Conservation (phyloP, 92 coral and sea anemone genomes). For the Heteractis magnifica region DNA sequence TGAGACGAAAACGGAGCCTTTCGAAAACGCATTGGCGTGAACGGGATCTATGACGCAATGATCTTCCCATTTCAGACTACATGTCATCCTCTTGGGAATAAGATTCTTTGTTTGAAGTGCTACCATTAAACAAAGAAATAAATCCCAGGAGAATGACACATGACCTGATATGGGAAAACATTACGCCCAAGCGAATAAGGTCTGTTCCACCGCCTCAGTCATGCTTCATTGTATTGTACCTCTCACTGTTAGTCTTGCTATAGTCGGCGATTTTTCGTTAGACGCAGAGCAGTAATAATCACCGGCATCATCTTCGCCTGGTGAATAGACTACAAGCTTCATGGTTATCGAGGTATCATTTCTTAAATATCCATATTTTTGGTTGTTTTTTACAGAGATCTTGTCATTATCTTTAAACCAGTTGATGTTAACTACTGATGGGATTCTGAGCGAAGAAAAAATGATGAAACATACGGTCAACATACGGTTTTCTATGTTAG, state of each 20-base stretch:
- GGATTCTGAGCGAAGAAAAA: background rate
- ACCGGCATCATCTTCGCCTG: background rate
- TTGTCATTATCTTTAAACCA: background rate
- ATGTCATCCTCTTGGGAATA: too few relatives aligned
- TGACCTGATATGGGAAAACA: too few relatives aligned
- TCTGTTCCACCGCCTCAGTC: background rate
- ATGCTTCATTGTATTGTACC: background rate
- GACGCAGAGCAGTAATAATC: background rate
- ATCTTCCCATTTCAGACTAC: too few relatives aligned
- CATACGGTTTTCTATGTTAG: too few relatives aligned
- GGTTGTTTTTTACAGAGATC: background rate
- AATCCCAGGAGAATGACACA: too few relatives aligned
- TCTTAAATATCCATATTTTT: constrained; percentile 3
- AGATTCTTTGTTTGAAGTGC: too few relatives aligned
- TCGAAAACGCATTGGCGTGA: too few relatives aligned
- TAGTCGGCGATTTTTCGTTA: background rate
- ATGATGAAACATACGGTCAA: too few relatives aligned
- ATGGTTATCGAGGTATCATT: background rate
- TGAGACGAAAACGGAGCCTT: too few relatives aligned
- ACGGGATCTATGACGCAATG: too few relatives aligned
- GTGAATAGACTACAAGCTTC: constrained; percentile 9
- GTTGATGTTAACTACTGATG: background rate
- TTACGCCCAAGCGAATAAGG: background rate
- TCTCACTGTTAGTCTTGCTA: background rate
- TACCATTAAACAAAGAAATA: too few relatives aligned